A percentile compares a stretch with the other conserved stretches of the same genome.
Evolutionary conservation across 2,888 invertebrate species (phyloP).

Genomic region (Dendrolimus pini): DNA sequence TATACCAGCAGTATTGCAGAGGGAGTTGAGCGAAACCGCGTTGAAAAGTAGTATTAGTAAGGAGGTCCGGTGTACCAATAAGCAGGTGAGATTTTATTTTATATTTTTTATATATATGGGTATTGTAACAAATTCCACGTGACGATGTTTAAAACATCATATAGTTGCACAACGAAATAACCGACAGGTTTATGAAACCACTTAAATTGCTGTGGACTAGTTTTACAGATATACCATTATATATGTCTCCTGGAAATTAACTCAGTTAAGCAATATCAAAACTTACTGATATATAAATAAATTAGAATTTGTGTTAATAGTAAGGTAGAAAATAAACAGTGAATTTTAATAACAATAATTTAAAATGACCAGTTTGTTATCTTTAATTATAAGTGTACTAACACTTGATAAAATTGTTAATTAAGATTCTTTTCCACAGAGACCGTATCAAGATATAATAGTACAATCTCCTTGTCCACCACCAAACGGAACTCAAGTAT

Average conservation of each 20-base stretch:
- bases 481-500: conserved; percentile 85
- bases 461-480: conserved; percentile 88
- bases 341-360: no score
- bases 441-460: conserved; percentile 91
- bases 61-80: conserved; percentile 79
- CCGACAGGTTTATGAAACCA: background rate
- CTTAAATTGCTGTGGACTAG: background rate
- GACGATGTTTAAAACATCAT: no score
- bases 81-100: conserved; percentile 73
- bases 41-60: conserved; percentile 71
- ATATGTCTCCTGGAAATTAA: no score
- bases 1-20: conserved; percentile 79
- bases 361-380: no score
- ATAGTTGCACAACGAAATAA: background rate
- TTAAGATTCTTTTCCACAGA: conserved; percentile 57
- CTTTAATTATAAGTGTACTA: no score
- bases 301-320: no score
- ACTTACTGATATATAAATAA: no score
- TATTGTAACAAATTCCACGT: no score
- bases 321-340: no score
- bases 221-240: background rate
- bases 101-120: no score
- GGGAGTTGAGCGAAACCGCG: conserved; percentile 81
- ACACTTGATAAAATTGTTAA: no score
- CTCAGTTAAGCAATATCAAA: no score